Evolutionary conservation across 2,888 invertebrate genomes (phyloP).

Genomic region (Eulithis prunata): DNA sequence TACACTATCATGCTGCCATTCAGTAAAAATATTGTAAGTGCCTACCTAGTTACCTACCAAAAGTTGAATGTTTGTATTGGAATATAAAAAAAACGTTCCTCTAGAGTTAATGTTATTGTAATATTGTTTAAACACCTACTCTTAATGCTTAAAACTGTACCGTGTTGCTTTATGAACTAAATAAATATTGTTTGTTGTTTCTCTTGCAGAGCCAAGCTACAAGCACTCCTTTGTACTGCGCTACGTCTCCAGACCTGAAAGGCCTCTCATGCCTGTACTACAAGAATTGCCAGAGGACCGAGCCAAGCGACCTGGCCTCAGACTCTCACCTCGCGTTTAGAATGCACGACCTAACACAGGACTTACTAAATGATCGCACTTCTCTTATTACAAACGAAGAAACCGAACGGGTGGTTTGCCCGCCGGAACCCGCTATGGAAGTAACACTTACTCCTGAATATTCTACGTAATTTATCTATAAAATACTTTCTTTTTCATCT

Average conservation of each 20-base stretch:
- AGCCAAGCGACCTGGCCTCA: conserved; percentile 65
- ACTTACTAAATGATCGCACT: conserved; percentile 55
- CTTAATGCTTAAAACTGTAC: too few species aligned
- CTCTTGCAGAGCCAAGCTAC: conserved; percentile 93
- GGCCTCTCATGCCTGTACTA: conserved; percentile 94
- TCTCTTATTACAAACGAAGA: conserved; percentile 36
- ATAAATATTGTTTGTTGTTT: conserved; percentile 29
- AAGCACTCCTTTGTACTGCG: conserved; percentile 94
- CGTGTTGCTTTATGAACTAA: too few species aligned
- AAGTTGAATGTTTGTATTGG: too few species aligned
- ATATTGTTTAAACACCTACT: too few species aligned
- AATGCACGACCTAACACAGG: conserved; percentile 60
- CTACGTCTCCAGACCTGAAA: conserved; percentile 91
- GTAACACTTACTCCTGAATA: conserved; percentile 53
- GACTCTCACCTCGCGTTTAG: conserved; percentile 69
- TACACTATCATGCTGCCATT: conserved; percentile 93
- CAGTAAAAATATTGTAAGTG: conserved; percentile 93
- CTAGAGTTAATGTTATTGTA: too few species aligned
- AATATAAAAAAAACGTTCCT: too few species aligned
- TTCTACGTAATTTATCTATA: conserved; percentile 35
- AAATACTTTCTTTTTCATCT: too few species aligned
- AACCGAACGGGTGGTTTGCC: conserved; percentile 32
- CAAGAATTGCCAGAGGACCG: conserved; percentile 92
- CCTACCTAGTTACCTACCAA: too few species aligned
- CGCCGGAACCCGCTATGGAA: conserved; percentile 41